A percentile compares a stretch with the other conserved stretches of the same genome.
phyloP scores from a whole-genome alignment of 2,888 invertebrate species.

The Agrotis exclamationis region DNA sequence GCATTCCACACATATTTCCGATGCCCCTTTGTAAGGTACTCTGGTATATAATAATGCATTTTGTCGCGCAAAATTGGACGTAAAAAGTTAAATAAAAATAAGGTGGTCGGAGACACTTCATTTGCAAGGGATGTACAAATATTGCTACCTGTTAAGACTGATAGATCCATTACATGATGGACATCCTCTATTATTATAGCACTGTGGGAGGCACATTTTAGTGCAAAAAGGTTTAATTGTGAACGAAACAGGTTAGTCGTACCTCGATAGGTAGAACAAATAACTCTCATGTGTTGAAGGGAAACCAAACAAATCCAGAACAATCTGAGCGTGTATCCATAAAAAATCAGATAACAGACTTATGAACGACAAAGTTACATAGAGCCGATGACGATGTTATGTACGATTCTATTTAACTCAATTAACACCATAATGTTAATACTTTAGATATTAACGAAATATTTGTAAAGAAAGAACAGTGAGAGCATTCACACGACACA shows the following conservation, averaged over 20 bases:
- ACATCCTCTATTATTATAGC: constrained; percentile 18
- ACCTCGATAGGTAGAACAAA: constrained; percentile 9
- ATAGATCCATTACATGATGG: constrained; percentile 31
- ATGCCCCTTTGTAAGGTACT: constrained; percentile 53
- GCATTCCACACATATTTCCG: constrained; percentile 71
- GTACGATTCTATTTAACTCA: constrained; percentile 22
- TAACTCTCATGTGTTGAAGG: not conserved
- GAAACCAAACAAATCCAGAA: not conserved
- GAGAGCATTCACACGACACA: not conserved
- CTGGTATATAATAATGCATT: constrained; percentile 38
- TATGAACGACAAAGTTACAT: not conserved
- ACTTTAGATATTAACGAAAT: not conserved
- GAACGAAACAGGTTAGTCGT: constrained; percentile 8
- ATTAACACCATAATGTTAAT: constrained; percentile 23
- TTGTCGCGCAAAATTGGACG: constrained; percentile 45
- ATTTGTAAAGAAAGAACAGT: constrained; percentile 1
- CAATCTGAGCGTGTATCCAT: not conserved
- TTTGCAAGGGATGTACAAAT: constrained; percentile 44
- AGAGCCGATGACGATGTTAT: not conserved
- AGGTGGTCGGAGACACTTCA: constrained; percentile 16
- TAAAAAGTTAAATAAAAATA: constrained; percentile 35
- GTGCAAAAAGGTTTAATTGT: constrained; percentile 13
- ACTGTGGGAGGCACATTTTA: constrained; percentile 16
- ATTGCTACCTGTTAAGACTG: constrained; percentile 54
- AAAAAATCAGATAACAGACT: not conserved